Conservation (phyloP, 1,140 invertebrate species). For the Trichomalopsis sarcophagae region DNA sequence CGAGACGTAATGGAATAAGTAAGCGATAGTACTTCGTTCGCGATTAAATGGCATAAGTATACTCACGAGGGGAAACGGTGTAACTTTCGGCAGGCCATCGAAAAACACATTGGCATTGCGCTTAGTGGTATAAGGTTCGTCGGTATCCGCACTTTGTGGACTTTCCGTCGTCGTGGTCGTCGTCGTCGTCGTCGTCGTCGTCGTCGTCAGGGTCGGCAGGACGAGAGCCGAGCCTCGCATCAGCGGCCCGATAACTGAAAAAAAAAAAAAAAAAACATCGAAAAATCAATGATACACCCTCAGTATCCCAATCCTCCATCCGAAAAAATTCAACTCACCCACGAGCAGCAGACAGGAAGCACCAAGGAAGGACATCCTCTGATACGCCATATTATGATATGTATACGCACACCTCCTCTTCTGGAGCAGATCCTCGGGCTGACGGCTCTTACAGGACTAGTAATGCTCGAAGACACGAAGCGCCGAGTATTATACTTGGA, state of each 20-base stretch:
- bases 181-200: slow-evolving; percentile 10
- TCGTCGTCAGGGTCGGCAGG: slow-evolving; percentile 9
- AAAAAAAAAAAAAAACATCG: no score
- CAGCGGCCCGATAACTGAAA: slow-evolving; percentile 9
- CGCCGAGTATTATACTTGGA: slow-evolving; percentile 7
- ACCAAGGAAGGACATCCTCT: slow-evolving; percentile 16
- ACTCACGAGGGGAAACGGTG: slow-evolving; percentile 41
- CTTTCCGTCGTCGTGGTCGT: slow-evolving; percentile 17
- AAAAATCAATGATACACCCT: neutral
- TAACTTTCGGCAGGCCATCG: slow-evolving; percentile 38
- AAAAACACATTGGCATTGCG: slow-evolving; percentile 41
- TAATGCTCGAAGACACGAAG: neutral
- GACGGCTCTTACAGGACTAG: neutral
- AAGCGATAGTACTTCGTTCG: no score
- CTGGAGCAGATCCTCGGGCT: neutral
- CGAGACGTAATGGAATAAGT: no score
- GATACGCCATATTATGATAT: neutral
- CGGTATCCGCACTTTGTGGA: neutral
- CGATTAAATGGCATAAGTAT: neutral
- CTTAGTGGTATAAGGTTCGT: slow-evolving; percentile 49
- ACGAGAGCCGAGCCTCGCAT: slow-evolving; percentile 13
- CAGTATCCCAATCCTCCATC: neutral
- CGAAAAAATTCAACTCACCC: slow-evolving; percentile 21
- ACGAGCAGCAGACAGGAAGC: slow-evolving; percentile 17
- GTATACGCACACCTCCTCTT: neutral